Base-by-base conservation (phyloP, 2,797 vertebrate species). In the Limnodromus scolopaceus region DNA sequence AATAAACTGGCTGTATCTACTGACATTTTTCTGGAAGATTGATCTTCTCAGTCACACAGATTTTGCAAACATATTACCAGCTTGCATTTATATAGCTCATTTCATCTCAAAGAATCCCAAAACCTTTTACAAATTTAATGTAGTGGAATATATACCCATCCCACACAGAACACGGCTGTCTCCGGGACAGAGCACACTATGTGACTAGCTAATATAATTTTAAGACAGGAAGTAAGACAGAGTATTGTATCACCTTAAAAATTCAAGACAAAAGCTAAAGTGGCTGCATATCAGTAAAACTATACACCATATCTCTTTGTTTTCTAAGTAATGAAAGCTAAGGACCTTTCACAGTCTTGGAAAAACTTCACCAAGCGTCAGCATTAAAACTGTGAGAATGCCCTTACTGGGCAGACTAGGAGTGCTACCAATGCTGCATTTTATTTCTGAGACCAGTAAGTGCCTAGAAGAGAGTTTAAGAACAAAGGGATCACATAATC, bases 11-110 rank as follows among this genome's bases (percentile, higher is more conserved):
- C 77, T 95, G 69, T 82, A 95, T 89, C 83, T 94, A 69, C 85
- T 89, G 95, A 95, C 89, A 96, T 94, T 96, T 94, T 96, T 92
- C 95, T 94, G 89, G 60, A 90, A 97, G 91, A 96, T 34, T 93
- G 89, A 97, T 97, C 84, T 93, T 94, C 78, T 90, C 81, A 93
- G 83, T 83, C 72, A 80, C 70, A 80, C 48, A 84, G 81, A 80
- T 92, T 95, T 95, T 91, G 65, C 83, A 97, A 96, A 93, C 51
- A 74, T 94, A 94, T 79, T 84, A 92, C 66, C 70, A 92, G 36
- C 61, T 95, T 93, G 93, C 81, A 93, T 95, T 96, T 95, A 96
- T 93, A 96, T 92, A 93, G 92, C 80, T 94, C 92, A 95, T 95
- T 96, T 97, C 38, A 79, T 92, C 55, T 54, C 83, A 80, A 82